A percentile compares a stretch with the other conserved stretches of the same genome.
phyloP scores from a whole-genome alignment of 2,113 vertebrate genomes.

The Xerus inauris region DNA sequence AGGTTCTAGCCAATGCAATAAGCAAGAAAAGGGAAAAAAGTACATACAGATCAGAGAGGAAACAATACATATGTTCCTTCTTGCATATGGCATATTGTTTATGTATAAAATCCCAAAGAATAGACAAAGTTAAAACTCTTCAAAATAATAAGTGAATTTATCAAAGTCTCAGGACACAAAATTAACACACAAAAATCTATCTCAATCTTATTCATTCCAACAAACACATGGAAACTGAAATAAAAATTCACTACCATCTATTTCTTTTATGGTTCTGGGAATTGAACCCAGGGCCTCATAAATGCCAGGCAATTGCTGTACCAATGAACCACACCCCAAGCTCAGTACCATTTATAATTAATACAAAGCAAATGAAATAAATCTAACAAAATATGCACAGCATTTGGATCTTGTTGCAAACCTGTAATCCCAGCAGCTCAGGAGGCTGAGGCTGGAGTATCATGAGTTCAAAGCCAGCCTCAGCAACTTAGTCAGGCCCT shows the following conservation, averaged over 20 bases:
- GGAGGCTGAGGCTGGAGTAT: too few relatives aligned
- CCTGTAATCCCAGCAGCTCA: too few relatives aligned
- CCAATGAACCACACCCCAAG: too few relatives aligned
- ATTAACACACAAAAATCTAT: slow-evolving; percentile 2
- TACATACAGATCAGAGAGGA: neutral
- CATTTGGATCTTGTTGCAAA: neutral
- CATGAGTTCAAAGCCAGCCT: too few relatives aligned
- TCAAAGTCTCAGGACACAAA: neutral
- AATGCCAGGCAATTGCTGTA: too few relatives aligned
- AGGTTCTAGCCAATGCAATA: neutral
- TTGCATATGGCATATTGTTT: neutral
- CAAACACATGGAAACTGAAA: neutral
- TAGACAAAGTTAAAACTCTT: neutral
- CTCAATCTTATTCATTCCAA: neutral
- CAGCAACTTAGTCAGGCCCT: too few relatives aligned
- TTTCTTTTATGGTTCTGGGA: too few relatives aligned
- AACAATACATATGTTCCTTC: neutral
- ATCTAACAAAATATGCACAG: neutral
- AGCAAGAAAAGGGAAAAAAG: slow-evolving; percentile 5
- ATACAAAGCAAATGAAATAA: slow-evolving; percentile 9
- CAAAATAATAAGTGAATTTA: neutral
- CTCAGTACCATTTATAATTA: neutral
- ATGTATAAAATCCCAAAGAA: neutral
- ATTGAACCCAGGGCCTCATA: too few relatives aligned
- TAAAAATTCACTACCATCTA: neutral